phyloP scores from a whole-genome alignment of 2,113 vertebrate species.

The Oceanodroma tethys region DNA sequence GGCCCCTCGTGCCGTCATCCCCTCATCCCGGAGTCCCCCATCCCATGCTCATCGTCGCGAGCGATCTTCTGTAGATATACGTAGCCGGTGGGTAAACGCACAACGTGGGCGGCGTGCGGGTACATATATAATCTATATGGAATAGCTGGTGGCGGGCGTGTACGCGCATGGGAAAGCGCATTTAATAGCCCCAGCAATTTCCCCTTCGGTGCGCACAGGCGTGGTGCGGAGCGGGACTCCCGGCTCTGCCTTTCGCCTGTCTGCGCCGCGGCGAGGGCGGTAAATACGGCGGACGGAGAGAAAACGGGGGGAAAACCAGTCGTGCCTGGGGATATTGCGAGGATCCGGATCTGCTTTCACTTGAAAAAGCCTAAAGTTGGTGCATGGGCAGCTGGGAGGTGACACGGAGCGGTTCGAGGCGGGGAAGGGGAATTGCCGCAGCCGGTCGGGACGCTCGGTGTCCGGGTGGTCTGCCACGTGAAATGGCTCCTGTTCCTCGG shows the following conservation, averaged over 20 bases:
- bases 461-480: neutral
- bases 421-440: neutral
- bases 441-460: neutral
- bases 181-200: neutral
- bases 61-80: neutral
- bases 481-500: neutral
- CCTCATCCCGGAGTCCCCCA: accelerated
- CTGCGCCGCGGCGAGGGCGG: accelerated
- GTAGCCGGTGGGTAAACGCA: neutral
- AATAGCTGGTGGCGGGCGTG: neutral
- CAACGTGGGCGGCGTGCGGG: neutral
- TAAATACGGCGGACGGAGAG: accelerated
- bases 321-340: accelerated
- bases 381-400: neutral
- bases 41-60: neutral
- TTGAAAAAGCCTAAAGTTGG: neutral
- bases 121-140: neutral
- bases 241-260: neutral
- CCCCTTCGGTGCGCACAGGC: neutral
- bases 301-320: neutral
- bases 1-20: neutral
- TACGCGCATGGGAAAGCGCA: neutral
- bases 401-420: neutral
- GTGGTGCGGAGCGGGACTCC: neutral
- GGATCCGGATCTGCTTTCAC: accelerated